These are phyloP conservation scores for Salvelinus alpinus DNA, from an alignment of 2,113 vertebrate genomes.

Conservation along the genomic window DNA sequence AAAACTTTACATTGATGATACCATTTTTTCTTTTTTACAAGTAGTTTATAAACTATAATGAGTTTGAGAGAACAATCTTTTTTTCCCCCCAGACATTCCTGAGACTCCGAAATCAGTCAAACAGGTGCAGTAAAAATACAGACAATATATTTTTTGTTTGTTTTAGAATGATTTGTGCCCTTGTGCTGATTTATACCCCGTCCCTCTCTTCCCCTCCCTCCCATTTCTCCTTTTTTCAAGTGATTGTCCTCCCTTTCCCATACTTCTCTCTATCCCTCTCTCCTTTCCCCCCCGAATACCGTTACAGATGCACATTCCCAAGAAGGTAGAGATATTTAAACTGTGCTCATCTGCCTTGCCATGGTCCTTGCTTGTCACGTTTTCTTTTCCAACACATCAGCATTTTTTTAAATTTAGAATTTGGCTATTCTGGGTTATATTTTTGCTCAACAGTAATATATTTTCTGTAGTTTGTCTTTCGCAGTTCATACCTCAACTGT, in stretches of 20 bases:
- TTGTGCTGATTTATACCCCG: not conserved
- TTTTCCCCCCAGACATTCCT: constrained; percentile 42
- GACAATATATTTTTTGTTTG: no score
- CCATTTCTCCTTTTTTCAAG: not conserved
- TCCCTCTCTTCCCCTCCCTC: not conserved
- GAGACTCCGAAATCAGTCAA: constrained; percentile 64
- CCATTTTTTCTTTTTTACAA: no score
- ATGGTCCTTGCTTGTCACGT: not conserved
- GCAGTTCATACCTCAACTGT: not conserved
- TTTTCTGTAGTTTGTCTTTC: not conserved
- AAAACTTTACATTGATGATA: no score
- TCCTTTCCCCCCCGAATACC: not conserved
- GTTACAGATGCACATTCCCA: not conserved
- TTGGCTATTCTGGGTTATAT: not conserved
- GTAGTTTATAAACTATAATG: not conserved
- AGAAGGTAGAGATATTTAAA: constrained; percentile 3
- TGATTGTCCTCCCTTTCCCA: not conserved
- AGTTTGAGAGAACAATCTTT: not conserved
- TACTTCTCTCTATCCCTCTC: not conserved
- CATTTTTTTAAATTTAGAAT: not conserved
- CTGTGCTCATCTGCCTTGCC: not conserved
- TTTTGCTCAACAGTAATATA: not conserved
- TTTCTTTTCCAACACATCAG: not conserved
- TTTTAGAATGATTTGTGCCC: no score
- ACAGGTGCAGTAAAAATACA: constrained; percentile 47